Conservation (phyloP, 2,797 vertebrate species). For the Merluccius polli region DNA sequence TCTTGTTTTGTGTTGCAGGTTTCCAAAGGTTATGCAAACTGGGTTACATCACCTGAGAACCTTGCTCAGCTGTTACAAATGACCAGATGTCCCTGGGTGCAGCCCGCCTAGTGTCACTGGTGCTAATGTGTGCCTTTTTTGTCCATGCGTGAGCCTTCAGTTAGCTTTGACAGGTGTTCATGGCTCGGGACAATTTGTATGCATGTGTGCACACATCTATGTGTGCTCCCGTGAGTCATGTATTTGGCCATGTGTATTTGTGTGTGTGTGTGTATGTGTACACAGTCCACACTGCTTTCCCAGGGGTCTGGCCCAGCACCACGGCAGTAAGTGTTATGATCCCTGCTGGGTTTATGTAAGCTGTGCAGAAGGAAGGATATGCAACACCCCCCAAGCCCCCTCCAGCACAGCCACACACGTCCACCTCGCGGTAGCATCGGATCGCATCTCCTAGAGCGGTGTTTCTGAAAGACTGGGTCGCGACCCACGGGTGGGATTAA, state of each 20-base stretch:
- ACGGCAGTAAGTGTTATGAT: constrained; percentile 51
- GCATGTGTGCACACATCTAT: neutral
- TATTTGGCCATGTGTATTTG: neutral
- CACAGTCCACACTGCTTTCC: constrained; percentile 24
- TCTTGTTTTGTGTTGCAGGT: neutral
- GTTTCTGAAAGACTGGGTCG: no score
- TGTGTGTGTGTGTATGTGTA: neutral
- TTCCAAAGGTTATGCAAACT: neutral
- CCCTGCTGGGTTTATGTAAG: constrained; percentile 47
- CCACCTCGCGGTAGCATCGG: no score
- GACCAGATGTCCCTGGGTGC: neutral
- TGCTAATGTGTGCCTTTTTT: neutral
- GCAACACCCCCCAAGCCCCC: neutral
- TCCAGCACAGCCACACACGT: neutral
- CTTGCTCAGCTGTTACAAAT: neutral
- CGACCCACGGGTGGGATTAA: no score
- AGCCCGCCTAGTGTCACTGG: neutral
- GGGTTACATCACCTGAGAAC: neutral
- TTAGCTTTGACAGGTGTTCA: no score
- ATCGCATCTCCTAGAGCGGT: no score
- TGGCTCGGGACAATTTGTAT: neutral
- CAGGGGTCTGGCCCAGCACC: constrained; percentile 34
- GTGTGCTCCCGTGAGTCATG: neutral
- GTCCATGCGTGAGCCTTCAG: neutral
- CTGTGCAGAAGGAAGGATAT: constrained; percentile 22